phyloP scores from a whole-genome alignment of 2,113 vertebrate genomes.

The Oxyura jamaicensis region DNA sequence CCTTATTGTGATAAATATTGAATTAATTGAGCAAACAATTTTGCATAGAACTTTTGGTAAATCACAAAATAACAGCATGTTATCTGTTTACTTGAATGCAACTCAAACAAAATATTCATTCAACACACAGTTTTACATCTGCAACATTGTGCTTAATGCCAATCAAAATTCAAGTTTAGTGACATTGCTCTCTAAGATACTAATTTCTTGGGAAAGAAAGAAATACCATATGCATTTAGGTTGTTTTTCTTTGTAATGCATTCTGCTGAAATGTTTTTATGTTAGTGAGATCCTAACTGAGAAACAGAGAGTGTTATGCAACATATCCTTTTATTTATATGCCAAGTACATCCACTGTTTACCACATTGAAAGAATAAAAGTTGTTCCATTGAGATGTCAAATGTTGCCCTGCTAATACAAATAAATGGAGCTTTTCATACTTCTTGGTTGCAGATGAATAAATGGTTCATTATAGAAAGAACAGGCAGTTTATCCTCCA shows the following conservation, averaged over 20 bases:
- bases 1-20: slow-evolving; percentile 16
- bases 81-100: not conserved
- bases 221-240: not conserved
- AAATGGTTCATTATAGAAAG: not conserved
- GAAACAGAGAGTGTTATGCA: fast-evolving
- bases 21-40: not conserved
- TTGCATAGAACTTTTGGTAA: not conserved
- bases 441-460: not conserved
- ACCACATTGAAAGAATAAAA: not conserved
- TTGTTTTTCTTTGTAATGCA: not conserved
- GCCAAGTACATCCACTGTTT: not conserved
- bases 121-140: not conserved
- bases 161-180: not conserved
- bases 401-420: not conserved
- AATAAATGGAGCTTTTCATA: not conserved
- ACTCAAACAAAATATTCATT: not conserved
- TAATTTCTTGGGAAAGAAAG: not conserved
- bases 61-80: not conserved
- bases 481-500: not conserved
- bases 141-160: not conserved
- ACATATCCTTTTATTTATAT: not conserved
- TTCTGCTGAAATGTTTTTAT: not conserved
- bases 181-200: not conserved
- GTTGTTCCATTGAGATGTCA: not conserved
- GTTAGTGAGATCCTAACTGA: not conserved